Evolutionary conservation across 2,888 invertebrate genomes (phyloP).

Genomic region (Euplagia quadripunctaria): DNA sequence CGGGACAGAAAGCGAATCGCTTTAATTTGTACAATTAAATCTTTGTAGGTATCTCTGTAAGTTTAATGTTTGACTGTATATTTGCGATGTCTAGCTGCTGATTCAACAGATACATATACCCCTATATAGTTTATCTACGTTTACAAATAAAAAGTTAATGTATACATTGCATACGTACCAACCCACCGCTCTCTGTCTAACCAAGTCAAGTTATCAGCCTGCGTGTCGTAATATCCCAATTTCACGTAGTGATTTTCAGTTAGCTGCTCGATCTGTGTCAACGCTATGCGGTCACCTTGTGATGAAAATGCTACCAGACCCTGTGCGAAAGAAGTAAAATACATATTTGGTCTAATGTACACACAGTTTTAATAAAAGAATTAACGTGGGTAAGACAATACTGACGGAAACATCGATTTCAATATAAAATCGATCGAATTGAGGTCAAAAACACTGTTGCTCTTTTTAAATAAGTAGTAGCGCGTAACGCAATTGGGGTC

Average conservation of each 20-base stretch:
- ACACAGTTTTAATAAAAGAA: background rate
- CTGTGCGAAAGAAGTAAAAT: slow-evolving; percentile 80
- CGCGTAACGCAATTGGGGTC: background rate
- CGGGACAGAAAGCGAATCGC: no score
- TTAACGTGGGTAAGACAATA: background rate
- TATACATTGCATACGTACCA: slow-evolving; percentile 85
- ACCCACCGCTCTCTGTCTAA: slow-evolving; percentile 96
- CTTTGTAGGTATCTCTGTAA: no score
- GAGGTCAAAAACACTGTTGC: background rate
- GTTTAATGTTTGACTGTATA: no score
- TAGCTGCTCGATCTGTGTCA: slow-evolving; percentile 99
- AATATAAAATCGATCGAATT: no score
- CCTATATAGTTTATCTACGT: background rate
- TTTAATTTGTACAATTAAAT: no score
- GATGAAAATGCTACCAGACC: slow-evolving; percentile 99
- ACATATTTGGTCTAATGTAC: background rate
- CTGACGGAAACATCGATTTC: no score
- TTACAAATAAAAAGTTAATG: background rate
- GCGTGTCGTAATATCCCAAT: slow-evolving; percentile 98
- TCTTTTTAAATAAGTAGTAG: no score
- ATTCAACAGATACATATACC: background rate
- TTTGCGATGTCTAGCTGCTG: background rate
- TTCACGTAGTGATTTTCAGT: slow-evolving; percentile 97
- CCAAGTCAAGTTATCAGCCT: slow-evolving; percentile 98
- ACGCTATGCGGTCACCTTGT: slow-evolving; percentile 98